These are phyloP conservation scores for Rapana venosa DNA, from an alignment of 2,888 invertebrate genomes.

Conservation along the genomic window DNA sequence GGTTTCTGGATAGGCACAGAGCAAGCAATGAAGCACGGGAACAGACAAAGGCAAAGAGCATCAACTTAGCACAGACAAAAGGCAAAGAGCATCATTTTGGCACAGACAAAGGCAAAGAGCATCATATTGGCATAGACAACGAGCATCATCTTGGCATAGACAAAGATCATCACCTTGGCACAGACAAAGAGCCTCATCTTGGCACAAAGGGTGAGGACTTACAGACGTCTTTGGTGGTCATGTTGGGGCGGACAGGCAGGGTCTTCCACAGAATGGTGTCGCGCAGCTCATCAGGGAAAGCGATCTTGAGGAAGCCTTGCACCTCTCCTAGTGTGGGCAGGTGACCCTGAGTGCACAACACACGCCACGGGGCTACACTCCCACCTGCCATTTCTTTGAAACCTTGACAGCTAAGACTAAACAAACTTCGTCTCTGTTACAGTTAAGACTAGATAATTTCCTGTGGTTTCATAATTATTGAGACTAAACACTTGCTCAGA, in stretches of 20 bases:
- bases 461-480: no score
- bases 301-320: constrained; percentile 89
- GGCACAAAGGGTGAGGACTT: constrained; percentile 78
- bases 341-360: constrained; percentile 56
- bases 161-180: background rate
- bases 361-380: background rate
- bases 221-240: constrained; percentile 94
- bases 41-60: background rate
- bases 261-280: constrained; percentile 94
- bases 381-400: no score
- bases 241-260: constrained; percentile 94
- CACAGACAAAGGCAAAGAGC: background rate
- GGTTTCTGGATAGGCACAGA: no score
- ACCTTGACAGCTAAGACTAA: no score
- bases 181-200: background rate
- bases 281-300: constrained; percentile 95
- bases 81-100: background rate
- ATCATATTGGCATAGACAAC: background rate
- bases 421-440: no score
- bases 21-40: no score
- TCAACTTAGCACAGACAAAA: background rate
- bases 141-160: background rate
- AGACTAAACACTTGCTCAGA: no score
- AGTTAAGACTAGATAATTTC: no score
- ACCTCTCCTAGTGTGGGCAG: constrained; percentile 71